Evolutionary conservation across 2,888 invertebrate species (phyloP).

Genomic region (Electrophaes corylata): DNA sequence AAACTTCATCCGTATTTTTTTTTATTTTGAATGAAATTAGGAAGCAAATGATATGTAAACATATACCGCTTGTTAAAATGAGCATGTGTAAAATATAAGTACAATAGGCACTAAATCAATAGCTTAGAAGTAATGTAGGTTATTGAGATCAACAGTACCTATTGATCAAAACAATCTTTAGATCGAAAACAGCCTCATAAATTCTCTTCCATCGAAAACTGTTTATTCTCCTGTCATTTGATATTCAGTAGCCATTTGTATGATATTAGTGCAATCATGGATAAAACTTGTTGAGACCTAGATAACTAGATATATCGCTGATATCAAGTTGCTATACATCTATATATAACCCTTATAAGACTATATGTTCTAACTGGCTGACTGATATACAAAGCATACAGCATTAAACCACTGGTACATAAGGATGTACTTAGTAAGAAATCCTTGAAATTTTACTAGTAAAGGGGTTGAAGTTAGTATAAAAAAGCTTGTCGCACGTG

Average conservation of each 20-base stretch:
- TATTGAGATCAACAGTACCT: constrained; percentile 10
- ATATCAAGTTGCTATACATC: not conserved
- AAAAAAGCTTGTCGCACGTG: no score
- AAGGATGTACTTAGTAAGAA: no score
- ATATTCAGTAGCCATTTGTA: constrained; percentile 25
- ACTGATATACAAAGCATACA: no score
- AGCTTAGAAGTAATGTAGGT: constrained; percentile 8
- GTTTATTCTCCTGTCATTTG: constrained; percentile 26
- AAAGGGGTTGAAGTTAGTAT: no score
- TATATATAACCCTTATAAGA: not conserved
- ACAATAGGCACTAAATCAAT: constrained; percentile 3
- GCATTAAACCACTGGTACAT: no score
- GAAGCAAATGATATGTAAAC: not conserved
- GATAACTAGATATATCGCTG: constrained; percentile 11
- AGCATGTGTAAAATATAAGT: not conserved
- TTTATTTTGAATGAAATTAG: not conserved
- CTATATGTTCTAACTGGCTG: no score
- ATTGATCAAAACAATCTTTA: constrained; percentile 16
- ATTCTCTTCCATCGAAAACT: constrained; percentile 19
- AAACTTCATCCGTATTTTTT: not conserved
- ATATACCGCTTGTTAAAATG: not conserved
- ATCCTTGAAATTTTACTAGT: no score
- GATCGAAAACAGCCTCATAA: constrained; percentile 22
- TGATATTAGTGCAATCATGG: constrained; percentile 26
- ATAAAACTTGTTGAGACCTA: constrained; percentile 23